Base-by-base conservation (phyloP, 2,113 vertebrate genomes). In the Myrmophylax atrothorax region DNA sequence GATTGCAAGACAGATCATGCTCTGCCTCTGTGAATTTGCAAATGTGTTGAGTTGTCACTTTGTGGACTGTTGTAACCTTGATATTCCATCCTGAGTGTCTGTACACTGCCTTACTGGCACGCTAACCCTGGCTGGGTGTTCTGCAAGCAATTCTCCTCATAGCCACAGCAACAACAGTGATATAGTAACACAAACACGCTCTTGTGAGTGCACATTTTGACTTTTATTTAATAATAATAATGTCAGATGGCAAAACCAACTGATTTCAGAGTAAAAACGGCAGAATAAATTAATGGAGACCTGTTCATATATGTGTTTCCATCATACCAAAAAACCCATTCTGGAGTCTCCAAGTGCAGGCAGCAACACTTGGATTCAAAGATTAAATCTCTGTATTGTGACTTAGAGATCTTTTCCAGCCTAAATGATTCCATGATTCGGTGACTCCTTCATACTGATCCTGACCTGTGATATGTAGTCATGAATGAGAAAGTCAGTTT, bases 21-120 rank as follows among this genome's bases (percentile, higher is more conserved):
- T 56, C 56, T 11, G 19, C n/a, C 37, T 44, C 82, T 55, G 46
- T 16, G 90, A 62, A 64, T 80, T 28, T 69, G 40, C 62, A 76
- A 50, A 37, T 52, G 25, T 63, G 46, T 73, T 60, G 35, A 75
- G 52, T 14, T 47, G 62, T 33, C 18, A 19, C 29, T 93, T 75
- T 49, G 60, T 62, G 86, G 64, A 66, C 25, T 33, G 49, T 16
- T 82, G 47, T n/a, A 58, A 75, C 73, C 63, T 69, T 33, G n/a
- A 68, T 78, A 67, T 64, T 77, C 55, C 29, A 63, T 29, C 56
- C 68, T 22, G 15, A 52, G 50, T 13, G 38, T 18, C 40, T 47
- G 17, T 11, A n/a, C 0, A 0, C 70, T 42, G 67, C 81, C 81
- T 76, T 29, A 66, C 50, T 31, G 47, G 64, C 49, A 56, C 0